Base-by-base conservation (phyloP, 2,113 vertebrate genomes). In the Daboia siamensis region DNA sequence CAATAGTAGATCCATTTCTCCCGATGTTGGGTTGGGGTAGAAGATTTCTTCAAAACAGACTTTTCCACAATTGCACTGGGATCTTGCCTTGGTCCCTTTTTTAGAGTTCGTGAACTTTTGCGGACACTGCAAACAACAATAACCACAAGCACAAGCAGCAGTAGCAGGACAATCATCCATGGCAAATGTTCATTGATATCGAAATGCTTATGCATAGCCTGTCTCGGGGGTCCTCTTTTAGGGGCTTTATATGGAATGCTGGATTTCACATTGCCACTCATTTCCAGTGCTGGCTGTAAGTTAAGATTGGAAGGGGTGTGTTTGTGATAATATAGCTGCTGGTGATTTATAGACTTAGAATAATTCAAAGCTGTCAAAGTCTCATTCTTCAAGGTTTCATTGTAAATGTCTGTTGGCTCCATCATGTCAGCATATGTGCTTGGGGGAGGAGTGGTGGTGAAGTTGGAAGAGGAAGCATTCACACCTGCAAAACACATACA, bases 111-210 rank as follows among this genome's bases (percentile, higher is more conserved):
- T 3, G 99, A 99, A 97, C 99, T 99, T 91, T 98, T 98, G 91
- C 99, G 98, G 93, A 99, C 96, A 0, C 99, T 99, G 95, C 99
- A 99, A 64, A 99, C 98, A 44, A 99, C 99, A 0, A 99, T 99
- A 91, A 99, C 98, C 94, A 99, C 98, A 52, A 99, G 97, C 86
- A 98, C 98, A 95, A 99, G 97, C 95, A 99, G 97, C 54, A 99
- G 97, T 95, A 99, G 98, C 85, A 99, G 98, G 59, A 99, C 99
- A 0, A 99, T 99, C 99, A 99, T 99, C 99, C 99, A 99, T 0
- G 99, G 99, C 90, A 99, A 97, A 95, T 99, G 99, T 95, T 99
- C 99, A 0, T 99, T 99, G 96, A 99, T 99, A 97, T 99, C 99
- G 1, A 99, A 99, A 96, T 98, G 98, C 96, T 98, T 98, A 90